Evolutionary conservation across 2,113 vertebrate genomes (phyloP).

Genomic region (Illadopsis cleaveri): DNA sequence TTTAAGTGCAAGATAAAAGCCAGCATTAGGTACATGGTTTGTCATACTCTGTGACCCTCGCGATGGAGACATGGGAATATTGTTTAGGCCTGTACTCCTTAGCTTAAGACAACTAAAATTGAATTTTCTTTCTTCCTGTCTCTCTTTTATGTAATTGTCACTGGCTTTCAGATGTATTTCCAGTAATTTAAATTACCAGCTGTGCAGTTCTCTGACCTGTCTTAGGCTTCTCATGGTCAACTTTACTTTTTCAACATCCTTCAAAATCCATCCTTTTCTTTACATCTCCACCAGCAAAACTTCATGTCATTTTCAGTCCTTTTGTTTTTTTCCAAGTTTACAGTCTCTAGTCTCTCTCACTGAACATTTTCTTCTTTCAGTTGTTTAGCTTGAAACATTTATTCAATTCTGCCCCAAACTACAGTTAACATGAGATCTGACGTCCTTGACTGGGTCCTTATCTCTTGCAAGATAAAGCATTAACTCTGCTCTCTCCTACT

Average conservation of each 20-base stretch:
- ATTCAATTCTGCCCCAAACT: neutral
- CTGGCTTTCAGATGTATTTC: neutral
- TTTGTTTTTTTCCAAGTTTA: neutral
- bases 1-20: neutral
- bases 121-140: neutral
- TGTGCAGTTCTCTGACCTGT: neutral
- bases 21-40: neutral
- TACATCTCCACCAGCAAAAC: neutral
- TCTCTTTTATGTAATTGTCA: neutral
- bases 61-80: neutral
- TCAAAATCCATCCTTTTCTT: neutral
- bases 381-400: neutral
- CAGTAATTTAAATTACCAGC: neutral
- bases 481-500: neutral
- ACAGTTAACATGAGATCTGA: neutral
- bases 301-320: rapidly evolving
- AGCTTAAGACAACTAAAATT: neutral
- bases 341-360: neutral
- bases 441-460: neutral
- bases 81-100: neutral
- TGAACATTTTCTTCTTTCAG: neutral
- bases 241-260: neutral
- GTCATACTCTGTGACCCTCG: neutral
- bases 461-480: neutral
- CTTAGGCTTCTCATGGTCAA: neutral